phyloP scores from a whole-genome alignment of 2,888 invertebrate genomes.

The Atethmia centrago region DNA sequence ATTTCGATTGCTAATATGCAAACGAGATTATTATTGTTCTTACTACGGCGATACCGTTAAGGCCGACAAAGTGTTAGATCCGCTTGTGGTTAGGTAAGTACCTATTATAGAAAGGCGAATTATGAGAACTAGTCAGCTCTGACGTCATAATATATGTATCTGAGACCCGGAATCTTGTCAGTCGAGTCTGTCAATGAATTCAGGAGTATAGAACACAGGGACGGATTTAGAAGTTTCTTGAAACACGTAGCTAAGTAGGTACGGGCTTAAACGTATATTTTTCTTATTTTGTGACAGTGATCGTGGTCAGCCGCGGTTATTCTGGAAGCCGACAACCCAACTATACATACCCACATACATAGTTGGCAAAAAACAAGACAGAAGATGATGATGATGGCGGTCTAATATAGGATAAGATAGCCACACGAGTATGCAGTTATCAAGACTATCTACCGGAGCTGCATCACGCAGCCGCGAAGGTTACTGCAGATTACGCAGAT shows the following conservation, averaged over 20 bases:
- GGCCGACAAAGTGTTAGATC: slow-evolving; percentile 29
- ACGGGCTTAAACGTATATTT: too few species aligned
- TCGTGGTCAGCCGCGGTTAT: too few species aligned
- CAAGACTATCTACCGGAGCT: background rate
- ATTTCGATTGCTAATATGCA: slow-evolving; percentile 18
- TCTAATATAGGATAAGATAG: background rate
- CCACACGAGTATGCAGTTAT: background rate
- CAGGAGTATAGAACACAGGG: background rate
- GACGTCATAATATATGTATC: slow-evolving; percentile 39
- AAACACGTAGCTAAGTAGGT: background rate
- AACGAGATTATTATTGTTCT: slow-evolving; percentile 23
- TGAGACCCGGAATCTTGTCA: slow-evolving; percentile 26
- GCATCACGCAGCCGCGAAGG: background rate
- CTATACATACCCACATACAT: too few species aligned
- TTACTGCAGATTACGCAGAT: background rate
- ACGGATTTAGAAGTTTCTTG: background rate
- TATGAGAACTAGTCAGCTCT: slow-evolving; percentile 27
- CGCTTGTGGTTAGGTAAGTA: slow-evolving; percentile 25
- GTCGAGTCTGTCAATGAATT: slow-evolving; percentile 34
- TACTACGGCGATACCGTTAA: slow-evolving; percentile 26
- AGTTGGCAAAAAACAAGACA: background rate
- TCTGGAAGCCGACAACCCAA: background rate
- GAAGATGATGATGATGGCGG: background rate
- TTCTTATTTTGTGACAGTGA: background rate
- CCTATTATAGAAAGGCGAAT: slow-evolving; percentile 24